Percentiles rank a stretch among this genome's conserved stretches.
These are phyloP conservation scores for Monopis laevigella DNA, from an alignment of 2,888 invertebrate genomes.

Conservation along the genomic window DNA sequence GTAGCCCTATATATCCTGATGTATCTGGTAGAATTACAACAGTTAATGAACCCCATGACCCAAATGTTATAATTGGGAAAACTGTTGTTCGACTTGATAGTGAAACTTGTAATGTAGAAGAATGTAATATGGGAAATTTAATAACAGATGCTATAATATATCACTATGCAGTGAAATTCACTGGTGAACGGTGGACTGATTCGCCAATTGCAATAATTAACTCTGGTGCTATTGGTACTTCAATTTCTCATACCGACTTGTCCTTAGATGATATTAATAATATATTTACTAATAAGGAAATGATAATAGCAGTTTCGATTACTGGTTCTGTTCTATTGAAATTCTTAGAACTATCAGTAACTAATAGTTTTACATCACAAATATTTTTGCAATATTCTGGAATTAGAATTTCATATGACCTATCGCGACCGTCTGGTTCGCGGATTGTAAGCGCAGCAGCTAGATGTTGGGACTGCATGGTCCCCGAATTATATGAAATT, in stretches of 20 bases:
- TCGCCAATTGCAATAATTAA: slow-evolving; percentile 80
- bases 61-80: slow-evolving; percentile 70
- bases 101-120: slow-evolving; percentile 71
- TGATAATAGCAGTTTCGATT: slow-evolving; percentile 70
- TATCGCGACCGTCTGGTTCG: slow-evolving; percentile 66
- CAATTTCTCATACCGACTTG: slow-evolving; percentile 68
- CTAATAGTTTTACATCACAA: slow-evolving; percentile 61
- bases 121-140: slow-evolving; percentile 91
- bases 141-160: slow-evolving; percentile 80
- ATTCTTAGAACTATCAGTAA: slow-evolving; percentile 75
- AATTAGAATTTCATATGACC: slow-evolving; percentile 73
- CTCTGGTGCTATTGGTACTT: slow-evolving; percentile 76
- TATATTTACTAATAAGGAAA: slow-evolving; percentile 77
- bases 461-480: slow-evolving; percentile 74
- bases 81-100: slow-evolving; percentile 81
- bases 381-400: slow-evolving; percentile 88
- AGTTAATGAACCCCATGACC: slow-evolving; percentile 44
- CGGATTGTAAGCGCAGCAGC: slow-evolving; percentile 73
- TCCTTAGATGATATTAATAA: slow-evolving; percentile 75
- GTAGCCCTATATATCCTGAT: slow-evolving; percentile 74
- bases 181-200: slow-evolving; percentile 75
- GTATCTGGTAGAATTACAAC: slow-evolving; percentile 69
- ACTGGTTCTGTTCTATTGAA: slow-evolving; percentile 70
- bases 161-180: slow-evolving; percentile 55
- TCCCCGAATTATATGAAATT: slow-evolving; percentile 70